Conservation (phyloP, 2,797 vertebrate species). For the Percopsis omiscomaycus region DNA sequence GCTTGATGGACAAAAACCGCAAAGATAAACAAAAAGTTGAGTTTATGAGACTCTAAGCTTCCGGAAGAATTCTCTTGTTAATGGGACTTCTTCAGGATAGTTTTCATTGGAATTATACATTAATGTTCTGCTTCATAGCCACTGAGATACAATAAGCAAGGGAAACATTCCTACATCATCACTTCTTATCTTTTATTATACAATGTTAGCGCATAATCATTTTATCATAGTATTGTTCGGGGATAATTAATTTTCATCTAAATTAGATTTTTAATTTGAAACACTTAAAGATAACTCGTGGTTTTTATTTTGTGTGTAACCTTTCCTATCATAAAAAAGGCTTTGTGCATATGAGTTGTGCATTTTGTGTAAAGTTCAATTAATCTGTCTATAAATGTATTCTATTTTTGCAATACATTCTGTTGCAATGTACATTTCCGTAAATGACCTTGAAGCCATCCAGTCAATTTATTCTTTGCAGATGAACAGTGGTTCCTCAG, state of each 20-base stretch:
- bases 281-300: conserved; percentile 44
- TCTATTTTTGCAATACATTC: conserved; percentile 63
- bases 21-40: not conserved
- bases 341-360: not conserved
- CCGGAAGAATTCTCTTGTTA: conserved; percentile 60
- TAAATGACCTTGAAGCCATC: conserved; percentile 55
- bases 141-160: conserved; percentile 58
- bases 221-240: conserved; percentile 67
- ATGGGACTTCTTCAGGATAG: conserved; percentile 64
- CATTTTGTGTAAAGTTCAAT: conserved; percentile 36
- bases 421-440: conserved; percentile 46
- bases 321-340: not conserved
- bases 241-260: conserved; percentile 75
- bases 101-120: conserved; percentile 59
- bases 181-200: conserved; percentile 55
- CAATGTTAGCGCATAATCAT: conserved; percentile 62
- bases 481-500: conserved; percentile 60
- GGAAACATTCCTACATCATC: conserved; percentile 48
- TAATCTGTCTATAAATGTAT: conserved; percentile 56
- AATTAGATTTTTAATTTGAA: conserved; percentile 70
- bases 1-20: conserved; percentile 54
- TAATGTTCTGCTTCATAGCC: conserved; percentile 63
- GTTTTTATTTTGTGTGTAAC: conserved; percentile 51
- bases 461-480: conserved; percentile 48
- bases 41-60: conserved; percentile 36